phyloP scores from a whole-genome alignment of 2,113 vertebrate genomes.

The Phalacrocorax aristotelis region DNA sequence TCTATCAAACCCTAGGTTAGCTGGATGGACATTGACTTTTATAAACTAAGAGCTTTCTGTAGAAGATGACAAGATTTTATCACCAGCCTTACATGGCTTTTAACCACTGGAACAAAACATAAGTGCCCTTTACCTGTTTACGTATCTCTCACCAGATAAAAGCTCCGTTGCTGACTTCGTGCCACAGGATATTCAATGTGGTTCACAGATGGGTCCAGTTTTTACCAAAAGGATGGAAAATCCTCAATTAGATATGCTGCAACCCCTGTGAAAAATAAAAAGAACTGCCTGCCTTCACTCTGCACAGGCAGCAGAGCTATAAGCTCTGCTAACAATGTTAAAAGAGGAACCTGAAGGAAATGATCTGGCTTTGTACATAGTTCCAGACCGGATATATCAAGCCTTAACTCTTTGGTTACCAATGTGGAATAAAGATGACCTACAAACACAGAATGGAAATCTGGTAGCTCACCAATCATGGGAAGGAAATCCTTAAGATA shows the following conservation, averaged over 20 bases:
- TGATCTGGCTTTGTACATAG: background rate
- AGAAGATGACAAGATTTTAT: background rate
- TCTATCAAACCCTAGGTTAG: background rate
- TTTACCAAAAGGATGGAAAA: background rate
- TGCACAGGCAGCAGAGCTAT: background rate
- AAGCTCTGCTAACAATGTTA: background rate
- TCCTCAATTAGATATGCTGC: background rate
- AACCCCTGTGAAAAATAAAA: background rate
- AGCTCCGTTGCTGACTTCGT: background rate
- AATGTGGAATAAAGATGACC: background rate
- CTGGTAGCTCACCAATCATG: background rate
- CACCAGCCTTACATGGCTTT: background rate
- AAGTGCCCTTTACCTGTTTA: conserved; percentile 15
- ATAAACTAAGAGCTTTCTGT: background rate
- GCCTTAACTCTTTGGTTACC: conserved; percentile 46
- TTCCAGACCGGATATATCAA: background rate
- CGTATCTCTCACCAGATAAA: background rate
- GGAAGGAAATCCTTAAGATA: background rate
- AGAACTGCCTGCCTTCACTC: background rate
- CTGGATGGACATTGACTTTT: background rate
- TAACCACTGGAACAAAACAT: background rate
- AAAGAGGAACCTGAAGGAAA: conserved; percentile 36
- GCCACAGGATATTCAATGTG: background rate
- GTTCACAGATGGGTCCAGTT: background rate
- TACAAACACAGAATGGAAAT: background rate